Evolutionary conservation across 1,140 invertebrate species (phyloP), one percentile per base, ranked within the genome.

Genomic region (Leucophenga varia): DNA sequence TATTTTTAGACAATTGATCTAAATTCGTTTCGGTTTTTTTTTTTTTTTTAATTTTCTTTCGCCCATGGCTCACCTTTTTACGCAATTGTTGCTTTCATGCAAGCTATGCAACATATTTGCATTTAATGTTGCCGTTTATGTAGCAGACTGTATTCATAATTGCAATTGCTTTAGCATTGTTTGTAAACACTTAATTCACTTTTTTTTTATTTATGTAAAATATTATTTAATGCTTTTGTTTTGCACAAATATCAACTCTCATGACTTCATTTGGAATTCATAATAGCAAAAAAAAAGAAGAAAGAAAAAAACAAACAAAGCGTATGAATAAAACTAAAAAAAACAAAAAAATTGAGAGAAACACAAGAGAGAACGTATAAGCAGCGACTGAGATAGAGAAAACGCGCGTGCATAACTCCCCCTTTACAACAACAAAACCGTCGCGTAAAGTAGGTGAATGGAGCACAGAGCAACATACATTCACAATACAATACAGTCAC

Each of bases 391-490:
- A 13, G 19, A n/a, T 20, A 13, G 16, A 20, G 19, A 19, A 3
- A 8, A 38, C 16, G 18, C 36, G 18, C 36, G 7, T 18, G 13
- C 14, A 7, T 34, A n/a, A n/a, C 32, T 7, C 14, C 14, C 12
- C 12, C 12, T 28, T 28, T 28, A 4, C 18, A 38, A 38, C 14
- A 32, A 37, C 43, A 45, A 45, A 13, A 6, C 52, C n/a, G 7
- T 8, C 54, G 61, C 65, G 51, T 67, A 67, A 70, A 58, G 65
- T 70, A 70, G 65, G 65, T 70, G 65, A 70, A 65, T 70, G 65
- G 65, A 70, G 65, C 65, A 69, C 63, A 58, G 64, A 63, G 54
- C 55, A 52, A 43, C 49, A 47, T 43, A 34, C 38, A 45, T 35
- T 36, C 37, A 37, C 32, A 42, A 30, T 34, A 28, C 37, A 14